Evolutionary conservation across 1,140 invertebrate species (phyloP), one percentile per base, ranked within the genome.

Genomic region (Homarus americanus): DNA sequence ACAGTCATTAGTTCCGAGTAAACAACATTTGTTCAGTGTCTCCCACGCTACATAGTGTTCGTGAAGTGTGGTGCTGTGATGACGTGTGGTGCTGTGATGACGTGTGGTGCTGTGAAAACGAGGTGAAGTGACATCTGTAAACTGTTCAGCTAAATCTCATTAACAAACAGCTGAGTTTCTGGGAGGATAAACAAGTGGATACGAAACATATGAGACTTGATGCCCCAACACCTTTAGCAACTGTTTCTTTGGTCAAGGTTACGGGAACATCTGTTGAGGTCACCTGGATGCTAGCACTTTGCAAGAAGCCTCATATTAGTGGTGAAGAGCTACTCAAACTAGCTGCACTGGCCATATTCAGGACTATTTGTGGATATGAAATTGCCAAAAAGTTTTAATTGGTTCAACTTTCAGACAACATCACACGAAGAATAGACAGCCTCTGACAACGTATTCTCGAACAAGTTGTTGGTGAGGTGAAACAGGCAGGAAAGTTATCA

Each of bases 251-350:
- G 15, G 2, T 5, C 15, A 24, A 24, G 24, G 20, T 9, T 63
- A 24, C 4, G 12, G 24, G 24, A 0, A 20, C 20, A 63, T 63
- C 15, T 12, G 15, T 24, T 63, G 15, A 63, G 7, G 58, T 79
- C 32, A 75, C 85, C 34, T 87, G 85, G 75, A 87, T 36, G 12
- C 58, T 38, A n/a, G 38, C 49, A 87, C 28, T 24, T 34, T 79
- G 10, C 44, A 87, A 66, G 76, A 87, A 79, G 86, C 73, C 75
- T 87, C 86, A 79, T 79, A 38, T 79, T 36, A 79, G 75, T 63
- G 73, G 83, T 72, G 41, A 85, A 32, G 5, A 85, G 41, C 58
- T 63, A 20, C 15, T 63, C 12, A 63, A 63, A 20, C 58, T 20
- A 63, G 58, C 58, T 0, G 20, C 85, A 53, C 34, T 12, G 17